Percentiles rank a stretch among this genome's conserved stretches.
Conservation (phyloP, 2,113 vertebrate species). For the Passer domesticus region DNA sequence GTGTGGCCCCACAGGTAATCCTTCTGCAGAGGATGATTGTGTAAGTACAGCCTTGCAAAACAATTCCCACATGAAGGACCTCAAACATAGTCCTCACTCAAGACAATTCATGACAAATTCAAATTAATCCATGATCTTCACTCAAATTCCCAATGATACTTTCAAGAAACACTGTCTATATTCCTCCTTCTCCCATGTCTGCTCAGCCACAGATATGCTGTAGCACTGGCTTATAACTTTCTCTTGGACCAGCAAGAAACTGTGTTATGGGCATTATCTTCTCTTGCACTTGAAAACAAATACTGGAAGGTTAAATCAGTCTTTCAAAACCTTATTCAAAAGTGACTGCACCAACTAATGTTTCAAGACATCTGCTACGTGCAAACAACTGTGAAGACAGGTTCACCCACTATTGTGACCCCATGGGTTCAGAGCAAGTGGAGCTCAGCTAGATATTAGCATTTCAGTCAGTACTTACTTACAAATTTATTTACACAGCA, state of each 20-base stretch:
- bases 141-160: neutral
- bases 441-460: neutral
- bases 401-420: neutral
- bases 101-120: neutral
- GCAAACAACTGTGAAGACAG: neutral
- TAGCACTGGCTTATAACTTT: neutral
- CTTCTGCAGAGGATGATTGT: neutral
- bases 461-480: neutral
- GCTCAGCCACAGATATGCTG: neutral
- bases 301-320: neutral
- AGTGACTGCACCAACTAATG: neutral
- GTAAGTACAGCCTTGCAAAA: neutral
- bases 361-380: neutral
- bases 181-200: neutral
- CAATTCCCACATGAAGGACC: neutral
- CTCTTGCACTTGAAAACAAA: neutral
- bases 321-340: neutral
- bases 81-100: neutral
- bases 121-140: neutral
- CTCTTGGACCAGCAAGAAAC: neutral
- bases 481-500: neutral
- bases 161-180: neutral
- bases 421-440: neutral
- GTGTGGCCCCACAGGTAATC: rapidly evolving
- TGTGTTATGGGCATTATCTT: neutral